A percentile compares a stretch with the other conserved stretches of the same genome.
phyloP scores from a whole-genome alignment of 2,888 invertebrate genomes.

The Phlogophora meticulosa region DNA sequence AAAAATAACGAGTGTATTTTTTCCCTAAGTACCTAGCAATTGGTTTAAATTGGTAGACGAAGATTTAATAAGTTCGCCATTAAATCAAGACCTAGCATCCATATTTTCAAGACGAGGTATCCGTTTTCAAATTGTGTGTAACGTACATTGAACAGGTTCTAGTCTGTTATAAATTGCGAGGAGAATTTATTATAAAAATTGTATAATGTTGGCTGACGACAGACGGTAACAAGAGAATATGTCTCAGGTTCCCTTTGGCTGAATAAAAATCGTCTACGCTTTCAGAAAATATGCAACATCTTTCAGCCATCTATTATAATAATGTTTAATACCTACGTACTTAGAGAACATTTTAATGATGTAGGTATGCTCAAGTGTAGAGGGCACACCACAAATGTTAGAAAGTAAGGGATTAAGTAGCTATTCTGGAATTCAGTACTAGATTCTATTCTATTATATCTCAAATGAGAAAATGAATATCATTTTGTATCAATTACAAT shows the following conservation, averaged over 20 bases:
- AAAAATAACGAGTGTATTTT: neutral
- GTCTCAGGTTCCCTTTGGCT: neutral
- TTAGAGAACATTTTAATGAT: neutral
- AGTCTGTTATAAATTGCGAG: neutral
- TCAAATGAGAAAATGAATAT: too few relatives aligned
- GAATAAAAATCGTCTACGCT: neutral
- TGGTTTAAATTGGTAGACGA: neutral
- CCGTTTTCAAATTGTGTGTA: neutral
- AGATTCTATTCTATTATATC: too few relatives aligned
- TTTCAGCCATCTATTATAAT: neutral
- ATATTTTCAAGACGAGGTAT: neutral
- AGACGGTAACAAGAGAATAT: neutral
- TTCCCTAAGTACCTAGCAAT: too few relatives aligned
- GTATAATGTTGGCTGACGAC: neutral
- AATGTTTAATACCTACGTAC: neutral
- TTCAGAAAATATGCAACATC: constrained; percentile 2
- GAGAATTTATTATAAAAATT: neutral
- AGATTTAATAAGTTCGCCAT: neutral
- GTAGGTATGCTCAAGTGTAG: neutral
- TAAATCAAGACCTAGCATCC: neutral
- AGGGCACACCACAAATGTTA: too few relatives aligned
- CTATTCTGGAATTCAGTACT: too few relatives aligned
- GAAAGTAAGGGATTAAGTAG: too few relatives aligned
- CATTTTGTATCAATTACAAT: too few relatives aligned
- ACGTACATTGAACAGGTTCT: too few relatives aligned